Base-by-base conservation (phyloP, 2,797 vertebrate genomes). In the Clarias laeviceps region DNA sequence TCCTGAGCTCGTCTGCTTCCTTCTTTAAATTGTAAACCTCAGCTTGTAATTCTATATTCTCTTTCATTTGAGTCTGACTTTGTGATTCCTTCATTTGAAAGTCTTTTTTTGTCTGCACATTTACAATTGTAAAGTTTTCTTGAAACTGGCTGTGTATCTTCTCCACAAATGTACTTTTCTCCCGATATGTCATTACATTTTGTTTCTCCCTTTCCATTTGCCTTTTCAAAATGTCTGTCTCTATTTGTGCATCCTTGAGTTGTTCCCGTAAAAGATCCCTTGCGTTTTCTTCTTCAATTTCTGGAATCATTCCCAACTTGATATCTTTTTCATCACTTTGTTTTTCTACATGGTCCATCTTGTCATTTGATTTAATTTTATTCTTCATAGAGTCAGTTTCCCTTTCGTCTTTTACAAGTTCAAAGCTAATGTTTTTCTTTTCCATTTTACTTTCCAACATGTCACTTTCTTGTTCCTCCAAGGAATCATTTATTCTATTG, bases 11-110 rank as follows among this genome's bases (percentile, higher is more conserved):
- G 1, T 91, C 86, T 2, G 82, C 85, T 85, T 91, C 91, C 79
- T 84, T 91, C 68, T 87, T 94, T 82, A 93, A 88, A 27, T 73
- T 0, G 82, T 88, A 89, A 45, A 93, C 85, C 90, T 94, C 88
- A 27, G 88, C 84, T 85, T 94, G 78, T 3, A 65, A 29, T 65
- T 80, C n/a, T 22, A 1, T 86, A 4, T 84, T 87, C 76, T 93
- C 90, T 64, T 76, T 90, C 62, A 4, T 66, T 66, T 7, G n/a
- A 80, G 40, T 54, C n/a, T 5, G 37, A 50, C 78, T 50, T 20
- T 54, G 62, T 20, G 2, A 37, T 24, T 62, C 32, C 76, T 79
- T n/a, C 57, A 9, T 79, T 37, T 15, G 29, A 78, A 78, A 65
- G 62, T 66, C 40, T 15, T n/a, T 40, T 37, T 62, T 62, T 40